phyloP scores from a whole-genome alignment of 1,140 invertebrate species.

The Cepaea nemoralis region DNA sequence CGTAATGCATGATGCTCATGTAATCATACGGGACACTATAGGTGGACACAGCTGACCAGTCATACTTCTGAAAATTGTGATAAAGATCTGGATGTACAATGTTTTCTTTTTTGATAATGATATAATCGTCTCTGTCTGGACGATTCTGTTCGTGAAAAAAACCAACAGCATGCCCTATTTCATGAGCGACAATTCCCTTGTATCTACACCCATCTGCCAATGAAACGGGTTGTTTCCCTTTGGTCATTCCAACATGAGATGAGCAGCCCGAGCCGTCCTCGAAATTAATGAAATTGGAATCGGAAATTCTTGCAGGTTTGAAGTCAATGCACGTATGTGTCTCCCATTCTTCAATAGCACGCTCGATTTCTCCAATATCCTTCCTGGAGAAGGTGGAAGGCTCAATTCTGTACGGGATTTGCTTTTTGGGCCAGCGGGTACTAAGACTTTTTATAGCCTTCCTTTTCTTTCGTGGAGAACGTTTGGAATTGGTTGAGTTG shows the following conservation, averaged over 20 bases:
- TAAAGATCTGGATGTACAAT: conserved; percentile 67
- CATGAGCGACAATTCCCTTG: conserved; percentile 59
- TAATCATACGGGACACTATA: conserved; percentile 93
- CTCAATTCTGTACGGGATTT: background rate
- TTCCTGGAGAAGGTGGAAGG: background rate
- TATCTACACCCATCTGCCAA: conserved; percentile 40
- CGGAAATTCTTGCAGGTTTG: background rate
- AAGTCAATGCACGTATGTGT: background rate
- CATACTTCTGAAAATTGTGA: conserved; percentile 97
- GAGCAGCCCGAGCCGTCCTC: conserved; percentile 27
- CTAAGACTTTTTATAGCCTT: background rate
- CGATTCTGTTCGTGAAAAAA: conserved; percentile 74
- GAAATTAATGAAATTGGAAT: background rate
- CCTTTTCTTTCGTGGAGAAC: background rate
- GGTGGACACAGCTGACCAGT: conserved; percentile 92
- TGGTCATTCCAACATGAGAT: conserved; percentile 32
- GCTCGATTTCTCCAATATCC: background rate
- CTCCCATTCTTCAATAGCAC: conserved; percentile 8
- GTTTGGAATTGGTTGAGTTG: background rate
- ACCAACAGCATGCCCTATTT: conserved; percentile 74
- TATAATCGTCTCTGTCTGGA: conserved; percentile 69
- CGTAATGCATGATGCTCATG: conserved; percentile 93
- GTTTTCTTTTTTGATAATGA: conserved; percentile 66
- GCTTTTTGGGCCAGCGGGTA: background rate
- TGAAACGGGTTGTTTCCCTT: conserved; percentile 16